These are phyloP conservation scores for Coptodon bakossiorum DNA, from an alignment of 2,113 vertebrate species.

Conservation along the genomic window DNA sequence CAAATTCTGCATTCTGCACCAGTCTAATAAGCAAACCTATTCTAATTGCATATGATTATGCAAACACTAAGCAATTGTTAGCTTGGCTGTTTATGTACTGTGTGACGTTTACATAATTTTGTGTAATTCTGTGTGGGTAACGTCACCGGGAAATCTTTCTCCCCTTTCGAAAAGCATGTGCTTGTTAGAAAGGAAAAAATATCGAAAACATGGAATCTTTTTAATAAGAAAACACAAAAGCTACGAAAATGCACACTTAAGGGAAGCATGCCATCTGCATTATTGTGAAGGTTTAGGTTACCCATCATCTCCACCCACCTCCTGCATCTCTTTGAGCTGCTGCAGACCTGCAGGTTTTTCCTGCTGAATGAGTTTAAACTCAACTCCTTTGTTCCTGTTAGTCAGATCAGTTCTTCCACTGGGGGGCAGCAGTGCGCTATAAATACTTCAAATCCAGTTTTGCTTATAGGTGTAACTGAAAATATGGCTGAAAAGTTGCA, in stretches of 20 bases:
- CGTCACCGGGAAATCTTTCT: neutral
- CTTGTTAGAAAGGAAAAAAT: neutral
- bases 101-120: neutral
- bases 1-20: neutral
- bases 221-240: neutral
- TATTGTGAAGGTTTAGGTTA: neutral
- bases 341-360: neutral
- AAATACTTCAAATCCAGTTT: neutral
- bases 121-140: neutral
- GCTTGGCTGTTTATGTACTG: neutral
- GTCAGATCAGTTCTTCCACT: neutral
- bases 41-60: neutral
- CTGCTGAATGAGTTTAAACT: neutral
- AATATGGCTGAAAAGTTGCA: neutral
- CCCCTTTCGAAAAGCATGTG: neutral
- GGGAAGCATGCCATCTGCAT: neutral
- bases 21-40: neutral
- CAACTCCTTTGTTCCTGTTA: neutral
- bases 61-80: neutral
- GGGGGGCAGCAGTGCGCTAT: slow-evolving; percentile 1
- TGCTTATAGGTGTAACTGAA: neutral
- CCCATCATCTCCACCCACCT: neutral
- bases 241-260: neutral
- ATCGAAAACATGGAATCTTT: neutral
- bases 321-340: neutral